Evolutionary conservation across 2,797 vertebrate species (phyloP), one percentile per base, ranked within the genome.

Genomic region (Novumbra hubbsi): DNA sequence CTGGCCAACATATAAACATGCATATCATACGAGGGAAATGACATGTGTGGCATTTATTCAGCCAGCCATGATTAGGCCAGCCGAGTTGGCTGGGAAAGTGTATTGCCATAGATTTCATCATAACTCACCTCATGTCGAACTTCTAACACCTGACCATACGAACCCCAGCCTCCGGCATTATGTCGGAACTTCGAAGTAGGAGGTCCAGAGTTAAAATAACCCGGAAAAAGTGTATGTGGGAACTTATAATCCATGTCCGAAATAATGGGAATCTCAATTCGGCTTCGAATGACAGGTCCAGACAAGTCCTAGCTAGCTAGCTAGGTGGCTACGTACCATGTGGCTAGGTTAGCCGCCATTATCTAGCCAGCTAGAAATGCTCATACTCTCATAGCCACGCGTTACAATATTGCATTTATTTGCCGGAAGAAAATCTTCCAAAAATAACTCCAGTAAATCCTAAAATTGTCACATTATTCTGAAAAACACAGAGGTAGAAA

Each of bases 211-310:
- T 88, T 79, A 73, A 84, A 93, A 64, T 87, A 89, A 0, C 78
- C 75, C 0, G 93, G 91, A 0, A 91, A 94, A 12, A 93, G 89
- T 62, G 88, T 80, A 14, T 0, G 12, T 0, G 92, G 92, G 50
- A 93, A 94, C 24, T 65, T 75, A 41, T 71, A 75, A 75, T 93
- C 90, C 93, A 81, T 85, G 0, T 1, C 27, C 17, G 48, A 49
- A 5, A 15, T 9, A n/a, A n/a, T 68, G 19, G 12, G 12, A 21
- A 70, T 50, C 48, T 19, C 38, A 68, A 30, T 7, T 16, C 28
- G 3, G 24, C 41, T 48, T 30, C 21, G 45, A 24, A 49, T 69
- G 27, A 70, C 68, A 70, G 48, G 48, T 70, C 48, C 9, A 21
- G 27, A 28, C 48, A 55, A 5, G 68, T 30, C 3, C 27, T 41